A percentile compares a stretch with the other conserved stretches of the same genome.
Evolutionary conservation across 2,888 invertebrate genomes (phyloP).

Genomic region (Acronicta alni): DNA sequence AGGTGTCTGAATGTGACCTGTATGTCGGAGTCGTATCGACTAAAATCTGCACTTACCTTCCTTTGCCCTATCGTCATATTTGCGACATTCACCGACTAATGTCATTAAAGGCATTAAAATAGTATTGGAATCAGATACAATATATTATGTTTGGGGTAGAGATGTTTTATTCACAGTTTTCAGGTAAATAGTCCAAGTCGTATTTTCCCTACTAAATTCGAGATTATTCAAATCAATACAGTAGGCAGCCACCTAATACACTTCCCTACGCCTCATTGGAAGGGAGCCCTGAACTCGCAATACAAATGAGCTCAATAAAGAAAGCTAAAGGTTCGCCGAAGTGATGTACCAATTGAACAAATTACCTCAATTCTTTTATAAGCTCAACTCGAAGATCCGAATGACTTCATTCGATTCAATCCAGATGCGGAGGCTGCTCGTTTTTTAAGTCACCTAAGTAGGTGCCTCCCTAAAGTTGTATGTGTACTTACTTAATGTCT

Average conservation of each 20-base stretch:
- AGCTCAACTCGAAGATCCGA: slow-evolving; percentile 46
- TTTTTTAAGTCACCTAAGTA: slow-evolving; percentile 1
- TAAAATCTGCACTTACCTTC: no score
- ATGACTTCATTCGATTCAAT: slow-evolving; percentile 51
- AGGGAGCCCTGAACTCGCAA: slow-evolving; percentile 43
- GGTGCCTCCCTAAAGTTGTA: not conserved
- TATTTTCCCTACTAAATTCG: slow-evolving; percentile 34
- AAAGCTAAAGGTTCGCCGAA: slow-evolving; percentile 52
- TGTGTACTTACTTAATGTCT: not conserved
- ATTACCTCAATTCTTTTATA: slow-evolving; percentile 58
- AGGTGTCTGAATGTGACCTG: no score
- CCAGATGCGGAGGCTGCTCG: not conserved
- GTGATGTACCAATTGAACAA: slow-evolving; percentile 53
- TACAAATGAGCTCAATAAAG: slow-evolving; percentile 63
- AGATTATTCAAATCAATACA: slow-evolving; percentile 58
- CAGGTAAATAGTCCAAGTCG: slow-evolving; percentile 23
- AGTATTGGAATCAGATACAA: not conserved
- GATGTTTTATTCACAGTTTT: slow-evolving; percentile 51
- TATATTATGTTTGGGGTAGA: slow-evolving; percentile 20
- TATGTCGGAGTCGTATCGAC: no score
- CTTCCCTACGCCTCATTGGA: slow-evolving; percentile 41
- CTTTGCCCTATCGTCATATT: not conserved
- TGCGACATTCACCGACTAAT: no score
- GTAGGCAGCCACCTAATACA: slow-evolving; percentile 31
- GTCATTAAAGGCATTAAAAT: no score